Evolutionary conservation across 2,113 vertebrate genomes (phyloP).

Genomic region (Pterocles gutturalis): DNA sequence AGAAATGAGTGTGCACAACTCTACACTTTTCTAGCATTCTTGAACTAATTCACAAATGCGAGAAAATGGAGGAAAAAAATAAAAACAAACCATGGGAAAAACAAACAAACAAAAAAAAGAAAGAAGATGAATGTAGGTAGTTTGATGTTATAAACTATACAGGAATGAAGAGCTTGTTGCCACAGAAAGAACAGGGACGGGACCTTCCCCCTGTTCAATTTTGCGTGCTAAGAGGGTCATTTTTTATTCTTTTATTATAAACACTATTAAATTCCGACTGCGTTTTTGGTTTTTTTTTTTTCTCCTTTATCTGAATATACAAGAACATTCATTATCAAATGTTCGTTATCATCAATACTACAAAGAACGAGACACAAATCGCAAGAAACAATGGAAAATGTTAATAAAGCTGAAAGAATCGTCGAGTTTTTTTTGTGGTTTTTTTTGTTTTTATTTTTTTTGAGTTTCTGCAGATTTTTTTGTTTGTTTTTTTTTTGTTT

Average conservation of each 20-base stretch:
- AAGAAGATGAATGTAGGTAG: slow-evolving; percentile 78
- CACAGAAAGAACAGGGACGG: slow-evolving; percentile 74
- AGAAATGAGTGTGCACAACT: slow-evolving; percentile 90
- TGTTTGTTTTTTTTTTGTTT: slow-evolving; percentile 30
- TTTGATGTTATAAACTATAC: slow-evolving; percentile 80
- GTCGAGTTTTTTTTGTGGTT: slow-evolving; percentile 59
- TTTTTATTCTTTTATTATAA: slow-evolving; percentile 84
- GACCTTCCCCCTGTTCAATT: slow-evolving; percentile 69
- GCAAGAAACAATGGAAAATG: slow-evolving; percentile 87
- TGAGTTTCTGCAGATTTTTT: slow-evolving; percentile 78
- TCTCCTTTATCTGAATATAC: slow-evolving; percentile 87
- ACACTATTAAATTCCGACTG: slow-evolving; percentile 88
- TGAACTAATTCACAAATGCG: slow-evolving; percentile 91
- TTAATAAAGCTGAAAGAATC: slow-evolving; percentile 90
- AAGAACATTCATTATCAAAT: slow-evolving; percentile 88
- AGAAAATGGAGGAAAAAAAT: slow-evolving; percentile 74
- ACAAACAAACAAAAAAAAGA: slow-evolving; percentile 58
- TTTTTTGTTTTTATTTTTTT: slow-evolving; percentile 70
- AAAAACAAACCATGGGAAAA: neutral
- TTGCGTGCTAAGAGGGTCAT: slow-evolving; percentile 87
- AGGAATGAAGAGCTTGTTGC: slow-evolving; percentile 77
- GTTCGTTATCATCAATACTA: slow-evolving; percentile 84
- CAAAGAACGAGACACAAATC: slow-evolving; percentile 88
- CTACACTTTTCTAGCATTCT: slow-evolving; percentile 92
- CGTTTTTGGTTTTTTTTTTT: slow-evolving; percentile 87